phyloP scores from a whole-genome alignment of 2,888 invertebrate species.

The Orthosia gracilis region DNA sequence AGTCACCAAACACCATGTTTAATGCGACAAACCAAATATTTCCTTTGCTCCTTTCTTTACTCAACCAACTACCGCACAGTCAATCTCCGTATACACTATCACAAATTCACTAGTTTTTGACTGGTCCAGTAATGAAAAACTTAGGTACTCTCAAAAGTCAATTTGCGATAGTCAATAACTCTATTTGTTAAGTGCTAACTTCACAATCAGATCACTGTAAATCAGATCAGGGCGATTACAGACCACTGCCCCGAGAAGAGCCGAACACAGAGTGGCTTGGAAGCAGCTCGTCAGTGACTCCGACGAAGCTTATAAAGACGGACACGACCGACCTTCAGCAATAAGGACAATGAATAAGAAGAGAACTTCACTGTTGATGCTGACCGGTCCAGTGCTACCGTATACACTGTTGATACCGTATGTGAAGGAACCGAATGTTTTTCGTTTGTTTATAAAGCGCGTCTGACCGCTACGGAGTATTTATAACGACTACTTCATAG shows the following conservation, averaged over 20 bases:
- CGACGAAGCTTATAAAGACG: too few species aligned
- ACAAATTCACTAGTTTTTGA: not conserved
- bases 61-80: not conserved
- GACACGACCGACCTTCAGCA: too few species aligned
- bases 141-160: too few species aligned
- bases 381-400: not conserved
- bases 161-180: too few species aligned
- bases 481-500: conserved; percentile 83
- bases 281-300: too few species aligned
- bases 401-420: not conserved
- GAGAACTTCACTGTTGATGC: not conserved
- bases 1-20: conserved; percentile 86
- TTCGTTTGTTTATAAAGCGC: conserved; percentile 49
- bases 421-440: conserved; percentile 8
- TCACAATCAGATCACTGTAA: too few species aligned
- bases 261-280: too few species aligned
- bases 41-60: not conserved
- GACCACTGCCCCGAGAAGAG: too few species aligned
- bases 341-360: too few species aligned
- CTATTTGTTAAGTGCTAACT: too few species aligned
- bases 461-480: conserved; percentile 78
- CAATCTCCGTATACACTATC: not conserved
- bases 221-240: too few species aligned
- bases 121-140: not conserved
- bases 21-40: not conserved